These are phyloP conservation scores for Eclectus roratus DNA, from an alignment of 2,113 vertebrate species.

Conservation along the genomic window DNA sequence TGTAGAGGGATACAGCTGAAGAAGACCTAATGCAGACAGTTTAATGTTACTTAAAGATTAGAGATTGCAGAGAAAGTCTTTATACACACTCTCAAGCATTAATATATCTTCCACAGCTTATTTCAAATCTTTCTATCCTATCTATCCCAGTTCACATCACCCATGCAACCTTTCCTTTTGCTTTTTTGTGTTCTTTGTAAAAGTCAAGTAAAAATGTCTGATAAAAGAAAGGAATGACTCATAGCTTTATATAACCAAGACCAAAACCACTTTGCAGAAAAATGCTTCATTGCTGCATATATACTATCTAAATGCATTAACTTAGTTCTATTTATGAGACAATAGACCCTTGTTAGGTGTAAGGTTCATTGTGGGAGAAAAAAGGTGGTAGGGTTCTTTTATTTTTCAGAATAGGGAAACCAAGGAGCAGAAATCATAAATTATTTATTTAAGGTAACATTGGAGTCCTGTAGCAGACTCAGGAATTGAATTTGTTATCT, in stretches of 20 bases:
- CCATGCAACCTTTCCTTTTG: not conserved
- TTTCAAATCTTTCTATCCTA: not conserved
- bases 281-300: accelerated
- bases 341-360: not conserved
- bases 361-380: not conserved
- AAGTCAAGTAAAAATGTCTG: not conserved
- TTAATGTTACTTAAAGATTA: constrained; percentile 27
- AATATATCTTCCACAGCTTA: not conserved
- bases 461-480: not conserved
- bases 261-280: not conserved
- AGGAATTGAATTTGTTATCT: not conserved
- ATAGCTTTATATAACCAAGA: not conserved
- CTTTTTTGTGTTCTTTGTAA: not conserved
- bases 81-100: not conserved
- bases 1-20: constrained; percentile 36
- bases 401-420: not conserved
- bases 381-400: accelerated
- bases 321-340: not conserved
- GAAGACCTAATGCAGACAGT: constrained; percentile 21
- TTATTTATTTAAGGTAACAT: not conserved
- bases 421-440: not conserved
- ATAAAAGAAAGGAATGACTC: not conserved
- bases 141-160: not conserved
- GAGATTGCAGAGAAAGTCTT: constrained; percentile 1
- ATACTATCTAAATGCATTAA: not conserved